Evolutionary conservation across 2,797 vertebrate genomes (phyloP).

Genomic region (Hydrocynus forskahlii): DNA sequence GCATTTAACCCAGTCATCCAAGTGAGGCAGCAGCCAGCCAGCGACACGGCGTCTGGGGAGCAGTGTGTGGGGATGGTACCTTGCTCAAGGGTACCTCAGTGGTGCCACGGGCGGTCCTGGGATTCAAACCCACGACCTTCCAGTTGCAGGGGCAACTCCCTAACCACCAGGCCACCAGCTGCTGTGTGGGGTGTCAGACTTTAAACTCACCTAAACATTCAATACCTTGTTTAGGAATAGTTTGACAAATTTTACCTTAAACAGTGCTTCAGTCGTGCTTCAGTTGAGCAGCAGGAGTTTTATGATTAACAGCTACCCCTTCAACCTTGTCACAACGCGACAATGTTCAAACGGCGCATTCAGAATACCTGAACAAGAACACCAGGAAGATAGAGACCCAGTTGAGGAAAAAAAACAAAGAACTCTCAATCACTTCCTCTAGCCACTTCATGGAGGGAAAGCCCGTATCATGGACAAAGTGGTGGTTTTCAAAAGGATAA

Average conservation of each 20-base stretch:
- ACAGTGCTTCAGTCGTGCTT: background rate
- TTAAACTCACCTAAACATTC: background rate
- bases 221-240: background rate
- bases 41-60: too few relatives aligned
- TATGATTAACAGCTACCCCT: conserved; percentile 18
- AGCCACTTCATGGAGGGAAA: background rate
- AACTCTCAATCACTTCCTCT: conserved; percentile 9
- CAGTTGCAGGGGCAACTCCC: too few relatives aligned
- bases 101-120: too few relatives aligned
- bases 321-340: background rate
- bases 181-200: too few relatives aligned
- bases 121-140: too few relatives aligned
- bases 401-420: background rate
- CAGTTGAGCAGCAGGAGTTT: background rate
- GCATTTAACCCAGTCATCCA: too few relatives aligned
- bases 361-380: background rate
- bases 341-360: conserved; percentile 4
- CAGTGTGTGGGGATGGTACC: too few relatives aligned
- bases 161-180: too few relatives aligned
- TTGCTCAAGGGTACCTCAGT: too few relatives aligned
- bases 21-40: too few relatives aligned
- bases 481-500: conserved; percentile 10
- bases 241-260: background rate
- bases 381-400: background rate
- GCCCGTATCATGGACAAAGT: background rate